These are phyloP conservation scores for Eustalomyia histrio DNA, from an alignment of 2,888 invertebrate species.

Conservation along the genomic window DNA sequence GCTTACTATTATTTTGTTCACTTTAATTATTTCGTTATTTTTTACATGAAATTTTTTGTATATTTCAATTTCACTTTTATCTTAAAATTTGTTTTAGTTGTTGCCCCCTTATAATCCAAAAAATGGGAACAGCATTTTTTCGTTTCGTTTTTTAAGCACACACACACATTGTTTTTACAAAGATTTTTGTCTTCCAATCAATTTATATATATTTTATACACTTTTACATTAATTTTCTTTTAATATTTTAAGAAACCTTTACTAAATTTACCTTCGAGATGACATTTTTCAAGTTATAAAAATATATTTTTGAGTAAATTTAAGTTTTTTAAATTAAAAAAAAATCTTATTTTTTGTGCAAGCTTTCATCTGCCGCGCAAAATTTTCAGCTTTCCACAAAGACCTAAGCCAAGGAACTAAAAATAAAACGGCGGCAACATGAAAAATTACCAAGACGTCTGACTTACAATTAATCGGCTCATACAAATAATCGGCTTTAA, in stretches of 20 bases:
- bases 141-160: conserved; percentile 9
- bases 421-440: too few species aligned
- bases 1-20: conserved; percentile 14
- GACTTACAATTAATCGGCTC: too few species aligned
- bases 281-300: conserved; percentile 70
- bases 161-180: conserved; percentile 36
- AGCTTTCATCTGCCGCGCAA: too few species aligned
- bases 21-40: conserved; percentile 10
- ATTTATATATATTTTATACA: conserved; percentile 14
- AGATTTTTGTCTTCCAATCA: conserved; percentile 28
- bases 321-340: conserved; percentile 29
- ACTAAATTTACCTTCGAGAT: conserved; percentile 76
- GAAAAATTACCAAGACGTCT: too few species aligned
- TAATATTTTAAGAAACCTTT: conserved; percentile 66
- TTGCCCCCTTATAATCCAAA: conserved; percentile 28
- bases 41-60: conserved; percentile 16
- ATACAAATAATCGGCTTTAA: too few species aligned
- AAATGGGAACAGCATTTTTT: conserved; percentile 56
- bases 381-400: too few species aligned
- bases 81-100: conserved; percentile 4
- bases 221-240: conserved; percentile 64
- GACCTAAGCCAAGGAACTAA: too few species aligned
- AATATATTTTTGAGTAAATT: conserved; percentile 29
- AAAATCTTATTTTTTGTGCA: conserved; percentile 26
- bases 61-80: conserved; percentile 36